phyloP scores from a whole-genome alignment of 2,113 vertebrate genomes.

The Ammodramus savannarum region DNA sequence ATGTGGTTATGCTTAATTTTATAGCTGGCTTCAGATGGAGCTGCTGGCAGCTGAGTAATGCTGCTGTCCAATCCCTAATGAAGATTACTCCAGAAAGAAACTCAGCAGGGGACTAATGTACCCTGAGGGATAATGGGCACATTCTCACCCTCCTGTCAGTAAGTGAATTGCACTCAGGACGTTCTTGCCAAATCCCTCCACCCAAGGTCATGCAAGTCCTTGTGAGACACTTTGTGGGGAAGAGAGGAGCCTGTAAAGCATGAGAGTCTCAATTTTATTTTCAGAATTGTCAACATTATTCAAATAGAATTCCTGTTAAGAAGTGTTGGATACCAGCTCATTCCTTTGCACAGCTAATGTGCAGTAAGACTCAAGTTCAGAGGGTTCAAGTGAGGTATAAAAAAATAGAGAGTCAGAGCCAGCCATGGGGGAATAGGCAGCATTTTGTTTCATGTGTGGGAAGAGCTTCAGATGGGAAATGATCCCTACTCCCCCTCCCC shows the following conservation, averaged over 20 bases:
- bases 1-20: slow-evolving; percentile 17
- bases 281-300: not conserved
- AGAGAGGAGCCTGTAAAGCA: not conserved
- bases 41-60: not conserved
- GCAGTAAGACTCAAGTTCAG: not conserved
- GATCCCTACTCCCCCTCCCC: rapidly evolving
- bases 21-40: slow-evolving; percentile 35
- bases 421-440: rapidly evolving
- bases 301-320: not conserved
- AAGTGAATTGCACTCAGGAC: not conserved
- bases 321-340: not conserved
- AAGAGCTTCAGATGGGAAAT: not conserved
- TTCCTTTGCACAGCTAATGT: not conserved
- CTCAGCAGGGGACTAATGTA: not conserved
- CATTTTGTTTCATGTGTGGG: not conserved
- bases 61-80: not conserved
- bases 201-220: not conserved
- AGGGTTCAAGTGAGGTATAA: not conserved
- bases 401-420: rapidly evolving
- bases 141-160: not conserved
- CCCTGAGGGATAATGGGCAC: not conserved
- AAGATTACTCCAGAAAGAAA: not conserved
- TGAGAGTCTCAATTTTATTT: not conserved
- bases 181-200: not conserved
- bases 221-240: not conserved